These are phyloP conservation scores for Cryptocephalus moraei DNA, from an alignment of 2,888 invertebrate species.

Conservation along the genomic window DNA sequence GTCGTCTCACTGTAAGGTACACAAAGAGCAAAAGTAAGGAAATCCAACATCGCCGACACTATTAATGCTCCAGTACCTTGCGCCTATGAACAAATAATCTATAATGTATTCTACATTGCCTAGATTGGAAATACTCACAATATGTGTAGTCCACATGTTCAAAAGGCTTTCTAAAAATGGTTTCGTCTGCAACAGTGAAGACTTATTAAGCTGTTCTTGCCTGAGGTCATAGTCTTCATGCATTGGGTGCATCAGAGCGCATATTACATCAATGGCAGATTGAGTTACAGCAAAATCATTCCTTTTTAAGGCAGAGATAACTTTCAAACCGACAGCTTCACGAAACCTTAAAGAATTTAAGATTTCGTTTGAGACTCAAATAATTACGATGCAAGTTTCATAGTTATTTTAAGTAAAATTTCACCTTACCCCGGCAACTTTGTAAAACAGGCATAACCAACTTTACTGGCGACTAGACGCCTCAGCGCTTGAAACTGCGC, in stretches of 20 bases:
- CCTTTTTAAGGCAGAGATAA: conserved; percentile 79
- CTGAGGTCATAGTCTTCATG: conserved; percentile 90
- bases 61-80: conserved; percentile 92
- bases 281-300: conserved; percentile 87
- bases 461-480: conserved; percentile 91
- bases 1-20: conserved; percentile 99
- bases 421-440: conserved; percentile 63
- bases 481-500: conserved; percentile 92
- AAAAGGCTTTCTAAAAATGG: conserved; percentile 87
- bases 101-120: not conserved
- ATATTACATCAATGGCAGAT: conserved; percentile 94
- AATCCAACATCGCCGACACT: conserved; percentile 95
- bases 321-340: conserved; percentile 87
- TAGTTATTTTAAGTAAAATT: too few relatives aligned
- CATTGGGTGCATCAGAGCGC: conserved; percentile 98
- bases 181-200: conserved; percentile 82
- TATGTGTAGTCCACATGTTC: conserved; percentile 90
- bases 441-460: conserved; percentile 94
- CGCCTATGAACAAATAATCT: conserved; percentile 45
- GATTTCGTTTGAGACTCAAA: not conserved
- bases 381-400: too few relatives aligned
- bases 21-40: conserved; percentile 94
- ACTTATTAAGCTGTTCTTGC: conserved; percentile 97
- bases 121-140: conserved; percentile 50
- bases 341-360: conserved; percentile 60